These are phyloP conservation scores for Australoheros facetus DNA, from an alignment of 2,797 vertebrate genomes.

Conservation along the genomic window DNA sequence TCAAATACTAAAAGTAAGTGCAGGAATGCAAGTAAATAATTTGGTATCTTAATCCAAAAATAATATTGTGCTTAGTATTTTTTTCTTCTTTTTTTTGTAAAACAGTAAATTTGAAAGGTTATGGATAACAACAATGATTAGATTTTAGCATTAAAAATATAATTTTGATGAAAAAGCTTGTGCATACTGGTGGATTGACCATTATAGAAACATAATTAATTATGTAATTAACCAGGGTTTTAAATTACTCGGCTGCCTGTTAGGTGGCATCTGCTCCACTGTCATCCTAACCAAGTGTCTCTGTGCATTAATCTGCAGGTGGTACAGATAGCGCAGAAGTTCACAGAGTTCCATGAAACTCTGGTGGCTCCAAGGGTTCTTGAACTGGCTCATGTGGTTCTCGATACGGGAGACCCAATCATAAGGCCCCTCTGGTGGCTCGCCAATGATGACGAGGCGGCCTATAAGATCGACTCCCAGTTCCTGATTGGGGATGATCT, in stretches of 20 bases:
- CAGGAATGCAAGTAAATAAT: too few species aligned
- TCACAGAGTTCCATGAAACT: constrained; percentile 85
- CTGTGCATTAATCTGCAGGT: constrained; percentile 69
- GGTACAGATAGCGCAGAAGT: constrained; percentile 89
- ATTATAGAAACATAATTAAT: too few species aligned
- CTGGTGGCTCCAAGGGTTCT: constrained; percentile 90
- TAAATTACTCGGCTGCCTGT: not conserved
- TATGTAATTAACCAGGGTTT: not conserved
- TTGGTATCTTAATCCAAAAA: too few species aligned
- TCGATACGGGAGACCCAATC: constrained; percentile 89
- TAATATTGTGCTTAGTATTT: too few species aligned
- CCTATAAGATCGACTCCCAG: constrained; percentile 92
- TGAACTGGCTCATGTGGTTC: constrained; percentile 88
- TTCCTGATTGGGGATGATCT: constrained; percentile 94
- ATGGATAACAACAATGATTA: too few species aligned
- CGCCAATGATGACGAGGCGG: constrained; percentile 84
- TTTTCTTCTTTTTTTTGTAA: too few species aligned
- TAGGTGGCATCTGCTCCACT: not conserved
- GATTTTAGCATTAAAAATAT: too few species aligned
- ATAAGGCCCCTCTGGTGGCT: constrained; percentile 97
- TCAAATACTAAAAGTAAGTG: too few species aligned
- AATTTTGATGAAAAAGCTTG: too few species aligned
- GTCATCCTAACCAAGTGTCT: not conserved
- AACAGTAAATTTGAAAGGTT: too few species aligned
- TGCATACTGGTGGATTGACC: too few species aligned